phyloP scores from a whole-genome alignment of 2,113 vertebrate genomes.

The Prionailurus viverrinus region DNA sequence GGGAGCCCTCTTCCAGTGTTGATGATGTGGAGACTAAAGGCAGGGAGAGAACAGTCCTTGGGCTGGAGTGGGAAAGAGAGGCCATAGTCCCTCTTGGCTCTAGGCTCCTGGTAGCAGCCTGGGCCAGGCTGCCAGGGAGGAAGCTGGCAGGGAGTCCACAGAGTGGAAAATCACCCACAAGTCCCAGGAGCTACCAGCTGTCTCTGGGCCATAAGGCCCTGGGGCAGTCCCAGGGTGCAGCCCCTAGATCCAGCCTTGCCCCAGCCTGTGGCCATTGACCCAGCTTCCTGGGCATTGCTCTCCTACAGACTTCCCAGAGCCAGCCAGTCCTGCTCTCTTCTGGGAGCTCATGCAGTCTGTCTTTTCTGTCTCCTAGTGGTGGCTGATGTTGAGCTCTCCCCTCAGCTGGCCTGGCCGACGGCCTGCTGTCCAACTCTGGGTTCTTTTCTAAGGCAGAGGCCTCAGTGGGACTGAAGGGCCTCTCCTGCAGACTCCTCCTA shows the following conservation, averaged over 20 bases:
- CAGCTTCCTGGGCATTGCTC: neutral
- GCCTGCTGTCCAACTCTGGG: neutral
- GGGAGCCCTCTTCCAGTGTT: neutral
- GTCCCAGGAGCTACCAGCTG: neutral
- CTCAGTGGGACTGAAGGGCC: neutral
- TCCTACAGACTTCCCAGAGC: neutral
- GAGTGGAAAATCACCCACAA: slow-evolving; percentile 77
- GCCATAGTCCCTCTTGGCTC: neutral
- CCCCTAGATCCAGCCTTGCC: neutral
- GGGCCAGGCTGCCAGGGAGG: neutral
- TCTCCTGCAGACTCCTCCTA: neutral
- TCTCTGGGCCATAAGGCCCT: neutral
- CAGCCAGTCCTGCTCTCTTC: neutral
- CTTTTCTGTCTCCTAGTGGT: neutral
- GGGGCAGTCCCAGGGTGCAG: neutral
- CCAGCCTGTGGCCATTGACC: neutral
- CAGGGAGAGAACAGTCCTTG: neutral
- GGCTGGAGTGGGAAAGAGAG: neutral
- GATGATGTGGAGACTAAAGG: neutral
- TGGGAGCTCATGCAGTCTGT: neutral
- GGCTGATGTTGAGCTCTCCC: neutral
- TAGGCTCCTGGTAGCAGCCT: neutral
- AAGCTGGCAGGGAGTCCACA: slow-evolving; percentile 56
- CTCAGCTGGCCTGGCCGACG: neutral
- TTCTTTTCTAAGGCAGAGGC: neutral